Evolutionary conservation across 2,888 invertebrate species (phyloP).

Genomic region (Suillia variegata): DNA sequence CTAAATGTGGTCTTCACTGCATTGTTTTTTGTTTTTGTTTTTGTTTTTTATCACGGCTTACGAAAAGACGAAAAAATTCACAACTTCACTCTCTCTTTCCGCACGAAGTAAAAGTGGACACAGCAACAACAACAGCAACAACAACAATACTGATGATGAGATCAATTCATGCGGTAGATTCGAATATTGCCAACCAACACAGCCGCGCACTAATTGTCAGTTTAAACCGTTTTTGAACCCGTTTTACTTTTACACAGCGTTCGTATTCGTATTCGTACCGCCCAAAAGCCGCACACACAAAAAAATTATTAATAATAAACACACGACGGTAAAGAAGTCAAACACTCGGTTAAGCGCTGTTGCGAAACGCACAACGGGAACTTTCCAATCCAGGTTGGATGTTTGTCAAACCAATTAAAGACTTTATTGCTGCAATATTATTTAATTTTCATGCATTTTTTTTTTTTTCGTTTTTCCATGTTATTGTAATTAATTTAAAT

Average conservation of each 20-base stretch:
- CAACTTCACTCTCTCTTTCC: constrained; percentile 53
- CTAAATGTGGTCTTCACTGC: neutral
- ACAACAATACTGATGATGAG: constrained; percentile 2
- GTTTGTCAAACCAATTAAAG: too few relatives aligned
- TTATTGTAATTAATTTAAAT: too few relatives aligned
- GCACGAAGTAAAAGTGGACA: constrained; percentile 53
- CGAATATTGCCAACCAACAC: constrained; percentile 7
- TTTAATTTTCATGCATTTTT: too few relatives aligned
- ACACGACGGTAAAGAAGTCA: too few relatives aligned
- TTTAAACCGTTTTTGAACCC: neutral
- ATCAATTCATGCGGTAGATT: constrained; percentile 8
- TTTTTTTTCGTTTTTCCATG: too few relatives aligned
- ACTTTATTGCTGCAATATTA: too few relatives aligned
- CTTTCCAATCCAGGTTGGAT: constrained; percentile 48
- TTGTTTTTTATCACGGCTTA: neutral
- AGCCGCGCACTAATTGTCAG: constrained; percentile 10
- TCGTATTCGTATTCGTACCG: too few relatives aligned
- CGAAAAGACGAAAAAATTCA: neutral
- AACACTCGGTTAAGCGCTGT: neutral
- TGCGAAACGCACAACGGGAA: constrained; percentile 29
- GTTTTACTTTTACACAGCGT: neutral
- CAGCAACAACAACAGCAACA: constrained; percentile 14
- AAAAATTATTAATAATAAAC: too few relatives aligned
- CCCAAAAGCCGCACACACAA: neutral
- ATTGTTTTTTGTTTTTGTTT: neutral